phyloP scores from a whole-genome alignment of 2,113 vertebrate species.

The Progne subis region DNA sequence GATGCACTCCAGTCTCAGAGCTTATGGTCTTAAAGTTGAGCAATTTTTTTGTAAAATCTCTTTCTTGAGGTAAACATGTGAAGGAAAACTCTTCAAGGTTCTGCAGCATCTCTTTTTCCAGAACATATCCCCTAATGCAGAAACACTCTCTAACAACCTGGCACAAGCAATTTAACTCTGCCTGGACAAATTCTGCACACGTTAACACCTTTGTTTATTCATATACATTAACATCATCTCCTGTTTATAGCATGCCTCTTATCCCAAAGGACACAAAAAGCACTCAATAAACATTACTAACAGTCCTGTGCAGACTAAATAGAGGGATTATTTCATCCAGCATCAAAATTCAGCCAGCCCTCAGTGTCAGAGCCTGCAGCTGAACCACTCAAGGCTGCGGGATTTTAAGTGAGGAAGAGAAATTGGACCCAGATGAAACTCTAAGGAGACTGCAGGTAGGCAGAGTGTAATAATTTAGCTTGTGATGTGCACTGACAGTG shows the following conservation, averaged over 20 bases:
- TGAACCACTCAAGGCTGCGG: not conserved
- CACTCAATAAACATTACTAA: slow-evolving; percentile 9
- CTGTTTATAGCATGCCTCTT: slow-evolving; percentile 29
- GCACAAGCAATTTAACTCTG: slow-evolving; percentile 36
- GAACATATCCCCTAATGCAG: not conserved
- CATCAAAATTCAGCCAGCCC: not conserved
- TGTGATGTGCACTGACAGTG: not conserved
- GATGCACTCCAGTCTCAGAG: not conserved
- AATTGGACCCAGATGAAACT: not conserved
- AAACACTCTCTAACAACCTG: not conserved
- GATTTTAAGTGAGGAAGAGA: not conserved
- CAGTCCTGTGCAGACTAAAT: slow-evolving; percentile 45
- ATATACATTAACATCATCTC: slow-evolving; percentile 16
- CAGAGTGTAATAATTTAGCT: not conserved
- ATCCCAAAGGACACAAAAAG: slow-evolving; percentile 30
- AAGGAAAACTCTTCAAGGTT: not conserved
- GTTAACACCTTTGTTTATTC: slow-evolving; percentile 61
- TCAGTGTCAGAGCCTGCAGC: not conserved
- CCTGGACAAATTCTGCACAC: slow-evolving; percentile 14
- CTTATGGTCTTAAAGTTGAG: not conserved
- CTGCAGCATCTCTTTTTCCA: not conserved
- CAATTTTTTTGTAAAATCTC: slow-evolving; percentile 19
- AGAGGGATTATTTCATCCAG: slow-evolving; percentile 40
- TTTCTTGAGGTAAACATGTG: not conserved
- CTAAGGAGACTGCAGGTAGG: not conserved